These are phyloP conservation scores for Coptodon rendalli DNA, from an alignment of 2,113 vertebrate species.

Conservation along the genomic window DNA sequence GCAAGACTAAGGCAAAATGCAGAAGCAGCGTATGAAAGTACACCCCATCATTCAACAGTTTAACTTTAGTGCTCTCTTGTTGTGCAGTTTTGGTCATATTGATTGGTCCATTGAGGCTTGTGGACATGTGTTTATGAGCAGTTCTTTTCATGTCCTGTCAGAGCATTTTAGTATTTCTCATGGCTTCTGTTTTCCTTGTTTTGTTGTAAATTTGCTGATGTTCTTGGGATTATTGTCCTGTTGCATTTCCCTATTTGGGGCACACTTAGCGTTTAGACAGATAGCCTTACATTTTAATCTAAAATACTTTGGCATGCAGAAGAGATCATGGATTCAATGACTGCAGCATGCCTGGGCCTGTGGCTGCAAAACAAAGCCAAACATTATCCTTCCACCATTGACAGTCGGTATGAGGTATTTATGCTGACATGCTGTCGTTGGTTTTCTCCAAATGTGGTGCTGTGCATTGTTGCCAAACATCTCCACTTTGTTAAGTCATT, in stretches of 20 bases:
- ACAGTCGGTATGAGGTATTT: not conserved
- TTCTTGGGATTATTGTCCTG: not conserved
- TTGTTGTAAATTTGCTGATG: not conserved
- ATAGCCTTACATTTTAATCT: not conserved
- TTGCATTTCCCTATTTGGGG: not conserved
- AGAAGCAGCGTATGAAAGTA: not conserved
- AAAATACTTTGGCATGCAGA: not conserved
- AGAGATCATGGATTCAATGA: not conserved
- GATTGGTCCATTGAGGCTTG: not conserved
- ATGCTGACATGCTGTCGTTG: not conserved
- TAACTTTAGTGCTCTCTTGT: not conserved
- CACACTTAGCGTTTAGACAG: not conserved
- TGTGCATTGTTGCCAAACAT: not conserved
- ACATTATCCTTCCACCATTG: not conserved
- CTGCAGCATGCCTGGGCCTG: not conserved
- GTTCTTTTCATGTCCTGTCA: not conserved
- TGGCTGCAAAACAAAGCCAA: not conserved
- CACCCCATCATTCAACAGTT: not conserved
- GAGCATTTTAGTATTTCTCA: no score
- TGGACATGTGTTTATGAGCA: not conserved
- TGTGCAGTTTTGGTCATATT: not conserved
- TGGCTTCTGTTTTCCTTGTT: not conserved
- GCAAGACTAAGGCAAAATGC: not conserved
- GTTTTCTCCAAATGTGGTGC: not conserved
- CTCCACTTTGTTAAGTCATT: not conserved